phyloP scores from a whole-genome alignment of 2,113 vertebrate genomes.

The Tringa solitaria region DNA sequence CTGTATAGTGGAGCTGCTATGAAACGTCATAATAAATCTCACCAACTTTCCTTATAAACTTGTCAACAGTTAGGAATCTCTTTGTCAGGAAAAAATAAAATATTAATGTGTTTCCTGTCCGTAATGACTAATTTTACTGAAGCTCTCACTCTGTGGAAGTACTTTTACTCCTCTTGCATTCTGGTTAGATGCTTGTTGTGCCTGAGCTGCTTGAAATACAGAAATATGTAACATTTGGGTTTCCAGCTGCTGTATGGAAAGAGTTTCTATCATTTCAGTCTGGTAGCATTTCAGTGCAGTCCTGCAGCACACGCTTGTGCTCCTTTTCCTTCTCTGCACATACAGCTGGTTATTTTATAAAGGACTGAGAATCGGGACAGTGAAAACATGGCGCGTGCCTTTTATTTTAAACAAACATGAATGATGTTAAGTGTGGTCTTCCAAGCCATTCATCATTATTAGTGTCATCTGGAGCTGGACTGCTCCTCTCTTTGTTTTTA shows the following conservation, averaged over 20 bases:
- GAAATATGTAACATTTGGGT: neutral
- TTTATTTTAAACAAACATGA: neutral
- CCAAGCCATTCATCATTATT: neutral
- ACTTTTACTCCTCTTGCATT: neutral
- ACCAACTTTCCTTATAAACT: neutral
- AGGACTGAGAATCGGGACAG: neutral
- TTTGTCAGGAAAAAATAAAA: neutral
- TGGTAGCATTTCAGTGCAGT: neutral
- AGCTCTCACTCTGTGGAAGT: neutral
- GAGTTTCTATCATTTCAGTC: slow-evolving; percentile 2
- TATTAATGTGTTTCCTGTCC: neutral
- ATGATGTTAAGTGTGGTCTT: neutral
- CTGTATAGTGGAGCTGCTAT: neutral
- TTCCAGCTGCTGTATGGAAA: neutral
- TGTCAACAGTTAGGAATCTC: neutral
- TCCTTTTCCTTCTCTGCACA: neutral
- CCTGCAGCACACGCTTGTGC: neutral
- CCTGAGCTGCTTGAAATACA: slow-evolving; percentile 1
- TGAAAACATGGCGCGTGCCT: neutral
- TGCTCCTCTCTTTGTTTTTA: neutral
- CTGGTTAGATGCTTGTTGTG: neutral
- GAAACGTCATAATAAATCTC: neutral
- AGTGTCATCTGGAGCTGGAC: neutral
- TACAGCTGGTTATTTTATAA: slow-evolving; percentile 6
- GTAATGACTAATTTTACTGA: neutral